Base-by-base conservation (phyloP, 1,140 invertebrate genomes). In the Bombus waltoni region DNA sequence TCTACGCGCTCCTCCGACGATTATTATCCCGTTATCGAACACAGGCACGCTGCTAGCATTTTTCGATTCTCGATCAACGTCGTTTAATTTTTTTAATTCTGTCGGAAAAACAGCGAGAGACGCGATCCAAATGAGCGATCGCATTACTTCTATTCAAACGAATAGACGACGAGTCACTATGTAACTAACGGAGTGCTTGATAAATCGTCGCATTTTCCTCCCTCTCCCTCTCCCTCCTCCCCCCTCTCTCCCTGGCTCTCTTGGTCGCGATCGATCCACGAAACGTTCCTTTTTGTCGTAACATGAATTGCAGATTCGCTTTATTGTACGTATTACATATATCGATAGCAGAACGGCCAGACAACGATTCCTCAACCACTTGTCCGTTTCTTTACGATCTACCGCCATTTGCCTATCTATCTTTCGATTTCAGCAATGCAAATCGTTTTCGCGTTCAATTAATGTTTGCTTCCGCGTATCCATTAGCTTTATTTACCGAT, bases 361-460 rank as follows among this genome's bases (percentile, higher is more conserved):
- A 38, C 66, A 25, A 68, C 66, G 22, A 38, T 68, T 22, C 66
- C 35, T 68, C 18, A 38, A 68, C 32, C 66, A 68, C 66, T 68
- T 38, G 35, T 68, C 35, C 66, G 35, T 38, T 68, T 38, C 66
- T 68, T 68, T 25, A 38, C 32, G 47, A 53, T 53, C 47, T 53
- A 22, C 15, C 18, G 18, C 35, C 66, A 11, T 38, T 35, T 38
- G 15, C 9, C 35, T 68, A 22, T 25, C 66, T 25, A 25, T 38
- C 66, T 22, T 38, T 38, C 35, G 38, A 68, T 68, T 38, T 32
- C 66, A 22, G 32, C 3, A 35, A 68, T 25, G 32, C 66, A 32
- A 18, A 68, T 68, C 66, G 32, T 35, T 68, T 68, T 35, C 66
- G 35, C 66, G 32, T 68, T 68, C 66, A 68, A 68, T 68, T 68